phyloP scores from a whole-genome alignment of 2,797 vertebrate species.

The Melanogrammus aeglefinus region DNA sequence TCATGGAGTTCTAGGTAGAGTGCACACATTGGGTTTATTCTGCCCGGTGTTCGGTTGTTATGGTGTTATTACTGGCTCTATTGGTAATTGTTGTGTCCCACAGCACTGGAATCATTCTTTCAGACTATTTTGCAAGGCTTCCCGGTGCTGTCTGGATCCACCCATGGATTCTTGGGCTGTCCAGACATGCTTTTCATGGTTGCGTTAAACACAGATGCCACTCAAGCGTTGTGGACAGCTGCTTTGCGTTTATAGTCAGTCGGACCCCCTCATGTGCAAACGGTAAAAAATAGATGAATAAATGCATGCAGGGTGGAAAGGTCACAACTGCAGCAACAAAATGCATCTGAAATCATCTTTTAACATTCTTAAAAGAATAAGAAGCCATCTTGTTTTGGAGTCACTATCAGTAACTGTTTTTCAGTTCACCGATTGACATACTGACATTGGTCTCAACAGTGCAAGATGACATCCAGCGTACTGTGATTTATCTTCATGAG shows the following conservation, averaged over 20 bases:
- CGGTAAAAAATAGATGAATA: not conserved
- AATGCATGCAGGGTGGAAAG: not conserved
- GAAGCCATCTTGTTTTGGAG: not conserved
- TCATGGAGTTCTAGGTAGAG: not conserved
- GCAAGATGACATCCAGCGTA: not conserved
- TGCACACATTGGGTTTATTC: not conserved
- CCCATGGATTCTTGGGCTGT: slow-evolving; percentile 37
- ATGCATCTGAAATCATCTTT: too few species aligned
- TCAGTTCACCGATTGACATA: too few species aligned
- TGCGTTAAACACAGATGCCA: slow-evolving; percentile 4
- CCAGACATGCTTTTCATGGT: slow-evolving; percentile 32
- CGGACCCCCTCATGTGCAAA: not conserved
- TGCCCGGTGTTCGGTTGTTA: not conserved
- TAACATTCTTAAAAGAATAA: too few species aligned
- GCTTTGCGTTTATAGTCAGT: not conserved
- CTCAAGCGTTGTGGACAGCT: not conserved
- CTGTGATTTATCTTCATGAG: not conserved
- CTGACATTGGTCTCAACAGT: too few species aligned
- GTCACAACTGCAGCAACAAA: not conserved
- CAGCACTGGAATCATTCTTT: slow-evolving; percentile 9
- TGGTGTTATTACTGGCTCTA: not conserved
- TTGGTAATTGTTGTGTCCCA: slow-evolving; percentile 1
- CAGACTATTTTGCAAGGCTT: slow-evolving; percentile 14
- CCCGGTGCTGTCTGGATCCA: slow-evolving; percentile 22
- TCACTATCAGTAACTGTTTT: not conserved